phyloP scores from a whole-genome alignment of 2,113 vertebrate genomes.

The Chionis minor region DNA sequence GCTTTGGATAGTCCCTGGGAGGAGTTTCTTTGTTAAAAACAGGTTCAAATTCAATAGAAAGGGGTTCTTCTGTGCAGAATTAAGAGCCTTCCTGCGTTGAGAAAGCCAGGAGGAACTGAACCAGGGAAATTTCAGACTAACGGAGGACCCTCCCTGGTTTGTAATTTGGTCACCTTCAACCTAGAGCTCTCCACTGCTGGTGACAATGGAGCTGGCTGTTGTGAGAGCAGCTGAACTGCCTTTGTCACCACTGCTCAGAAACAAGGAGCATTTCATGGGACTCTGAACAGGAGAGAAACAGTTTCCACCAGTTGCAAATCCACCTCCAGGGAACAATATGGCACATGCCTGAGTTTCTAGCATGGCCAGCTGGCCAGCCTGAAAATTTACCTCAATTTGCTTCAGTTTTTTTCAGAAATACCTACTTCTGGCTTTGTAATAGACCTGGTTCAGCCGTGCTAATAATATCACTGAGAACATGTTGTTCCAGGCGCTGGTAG shows the following conservation, averaged over 20 bases:
- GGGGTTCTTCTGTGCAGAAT: not conserved
- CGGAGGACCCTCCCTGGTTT: accelerated
- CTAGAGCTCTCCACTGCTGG: not conserved
- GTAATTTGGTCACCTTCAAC: not conserved
- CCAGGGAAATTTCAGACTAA: not conserved
- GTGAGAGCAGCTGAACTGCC: not conserved
- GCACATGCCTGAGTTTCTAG: not conserved
- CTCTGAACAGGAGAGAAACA: not conserved
- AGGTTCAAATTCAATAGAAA: not conserved
- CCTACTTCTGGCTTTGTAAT: not conserved
- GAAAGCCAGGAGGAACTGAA: not conserved
- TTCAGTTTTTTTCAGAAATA: not conserved
- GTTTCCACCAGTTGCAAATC: not conserved
- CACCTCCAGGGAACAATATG: not conserved
- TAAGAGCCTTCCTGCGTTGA: not conserved
- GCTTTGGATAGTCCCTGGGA: not conserved
- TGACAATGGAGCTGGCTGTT: not conserved
- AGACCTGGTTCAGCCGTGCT: not conserved
- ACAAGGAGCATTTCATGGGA: not conserved
- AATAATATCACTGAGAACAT: not conserved
- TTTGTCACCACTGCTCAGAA: not conserved
- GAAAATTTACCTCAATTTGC: not conserved
- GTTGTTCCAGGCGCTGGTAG: not conserved
- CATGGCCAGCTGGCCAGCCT: not conserved
- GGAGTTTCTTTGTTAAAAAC: not conserved